A percentile compares a stretch with the other conserved stretches of the same genome.
Evolutionary conservation across 2,797 vertebrate genomes (phyloP).

Genomic region (Sandelia bainsii): DNA sequence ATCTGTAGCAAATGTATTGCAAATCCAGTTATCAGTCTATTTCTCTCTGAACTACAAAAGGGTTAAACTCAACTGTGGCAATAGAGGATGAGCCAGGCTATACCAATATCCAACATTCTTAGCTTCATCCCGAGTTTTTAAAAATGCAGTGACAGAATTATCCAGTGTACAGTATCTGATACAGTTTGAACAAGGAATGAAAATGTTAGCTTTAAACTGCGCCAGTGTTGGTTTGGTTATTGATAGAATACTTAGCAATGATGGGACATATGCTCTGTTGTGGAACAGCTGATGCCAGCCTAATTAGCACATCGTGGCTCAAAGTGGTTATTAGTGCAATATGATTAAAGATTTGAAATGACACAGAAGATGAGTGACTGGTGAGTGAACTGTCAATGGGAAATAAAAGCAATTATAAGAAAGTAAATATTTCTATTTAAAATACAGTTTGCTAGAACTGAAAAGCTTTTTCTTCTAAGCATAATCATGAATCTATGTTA

Average conservation of each 20-base stretch:
- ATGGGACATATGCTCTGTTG: slow-evolving; percentile 6
- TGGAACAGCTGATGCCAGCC: slow-evolving; percentile 13
- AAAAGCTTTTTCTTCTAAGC: background rate
- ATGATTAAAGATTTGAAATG: slow-evolving; percentile 18
- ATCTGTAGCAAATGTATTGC: no score
- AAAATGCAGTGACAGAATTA: background rate
- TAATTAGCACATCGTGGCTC: slow-evolving; percentile 27
- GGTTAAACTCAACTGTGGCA: no score
- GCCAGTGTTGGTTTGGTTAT: background rate
- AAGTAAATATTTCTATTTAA: background rate
- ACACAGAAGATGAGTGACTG: background rate
- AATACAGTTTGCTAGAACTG: background rate
- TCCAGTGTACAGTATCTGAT: background rate
- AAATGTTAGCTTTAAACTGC: background rate
- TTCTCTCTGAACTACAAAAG: no score
- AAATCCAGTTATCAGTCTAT: no score
- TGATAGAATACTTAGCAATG: background rate
- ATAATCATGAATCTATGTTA: background rate
- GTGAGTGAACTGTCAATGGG: slow-evolving; percentile 12
- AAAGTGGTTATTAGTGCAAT: slow-evolving; percentile 5
- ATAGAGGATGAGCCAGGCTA: no score
- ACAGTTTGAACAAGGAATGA: background rate
- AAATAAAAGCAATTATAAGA: slow-evolving; percentile 1
- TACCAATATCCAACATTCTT: no score
- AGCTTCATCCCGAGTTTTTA: no score